Evolutionary conservation across 1,140 invertebrate genomes (phyloP).

Genomic region (Bombus waltoni): DNA sequence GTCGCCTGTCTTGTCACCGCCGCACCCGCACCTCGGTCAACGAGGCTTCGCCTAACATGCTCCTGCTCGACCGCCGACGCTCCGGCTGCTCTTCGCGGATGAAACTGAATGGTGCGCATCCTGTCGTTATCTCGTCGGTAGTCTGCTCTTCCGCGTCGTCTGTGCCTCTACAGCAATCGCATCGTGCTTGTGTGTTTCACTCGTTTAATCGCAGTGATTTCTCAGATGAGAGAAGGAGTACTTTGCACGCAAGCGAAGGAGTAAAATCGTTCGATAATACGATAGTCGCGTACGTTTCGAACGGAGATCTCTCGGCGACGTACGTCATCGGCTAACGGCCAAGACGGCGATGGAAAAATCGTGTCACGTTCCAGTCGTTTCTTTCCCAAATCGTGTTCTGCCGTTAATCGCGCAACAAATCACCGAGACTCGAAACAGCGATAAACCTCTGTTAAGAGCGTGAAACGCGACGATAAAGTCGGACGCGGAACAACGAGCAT

Average conservation of each 20-base stretch:
- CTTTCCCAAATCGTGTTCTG: not conserved
- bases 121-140: slow-evolving; percentile 18
- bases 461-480: not conserved
- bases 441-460: not conserved
- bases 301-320: not conserved
- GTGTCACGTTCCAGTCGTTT: not conserved
- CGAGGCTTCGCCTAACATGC: slow-evolving; percentile 18
- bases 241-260: too few relatives aligned
- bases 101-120: slow-evolving; percentile 72
- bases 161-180: slow-evolving; percentile 25
- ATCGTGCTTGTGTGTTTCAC: not conserved
- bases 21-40: slow-evolving; percentile 2
- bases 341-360: slow-evolving; percentile 9
- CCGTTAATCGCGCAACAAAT: not conserved
- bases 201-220: too few relatives aligned
- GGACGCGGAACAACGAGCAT: too few relatives aligned
- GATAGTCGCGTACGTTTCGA: too few relatives aligned
- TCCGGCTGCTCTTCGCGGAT: slow-evolving; percentile 65
- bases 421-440: too few relatives aligned
- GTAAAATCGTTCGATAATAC: too few relatives aligned
- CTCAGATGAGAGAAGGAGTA: too few relatives aligned
- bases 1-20: slow-evolving; percentile 3
- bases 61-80: slow-evolving; percentile 56
- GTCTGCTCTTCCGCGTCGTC: not conserved
- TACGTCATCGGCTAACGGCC: not conserved